Base-by-base conservation (phyloP, 2,797 vertebrate species). In the Vespertilio murinus region DNA sequence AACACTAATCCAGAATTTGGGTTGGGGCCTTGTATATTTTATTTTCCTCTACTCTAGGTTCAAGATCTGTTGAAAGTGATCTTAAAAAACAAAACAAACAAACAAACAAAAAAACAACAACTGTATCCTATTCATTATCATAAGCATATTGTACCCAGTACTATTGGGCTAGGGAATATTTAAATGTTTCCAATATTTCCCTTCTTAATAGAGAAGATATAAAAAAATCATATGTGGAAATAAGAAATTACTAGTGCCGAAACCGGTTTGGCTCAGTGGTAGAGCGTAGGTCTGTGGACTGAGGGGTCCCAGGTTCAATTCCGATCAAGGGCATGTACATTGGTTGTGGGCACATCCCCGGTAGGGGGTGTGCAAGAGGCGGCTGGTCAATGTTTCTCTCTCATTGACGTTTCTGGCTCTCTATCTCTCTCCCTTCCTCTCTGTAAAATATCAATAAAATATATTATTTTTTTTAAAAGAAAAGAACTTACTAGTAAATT, bases 401-500 rank as follows among this genome's bases (percentile, higher is more conserved):
- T n/a, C n/a, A n/a, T n/a, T n/a, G n/a, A n/a, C n/a, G n/a, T n/a
- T n/a, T n/a, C n/a, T n/a, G n/a, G n/a, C n/a, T n/a, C n/a, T n/a
- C n/a, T n/a, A n/a, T n/a, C n/a, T n/a, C n/a, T n/a, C n/a, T n/a
- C n/a, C n/a, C n/a, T n/a, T n/a, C n/a, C n/a, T n/a, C n/a, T n/a
- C n/a, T n/a, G n/a, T n/a, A n/a, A n/a, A n/a, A n/a, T n/a, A n/a
- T n/a, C n/a, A n/a, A n/a, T n/a, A n/a, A n/a, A n/a, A n/a, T n/a
- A n/a, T n/a, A n/a, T n/a, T n/a, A n/a, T n/a, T n/a, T n/a, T n/a
- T n/a, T n/a, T n/a, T n/a, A n/a, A n/a, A n/a, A n/a, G n/a, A n/a
- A n/a, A 81, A 33, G 77, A 90, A 94, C n/a, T 69, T 59, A 70
- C 7, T 85, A 78, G 10, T 40, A 88, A 95, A 84, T 79, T 79